A percentile compares a stretch with the other conserved stretches of the same genome.
Evolutionary conservation across 23 tunicate species (phyloP).

Genomic region (Ciona savignyi): DNA sequence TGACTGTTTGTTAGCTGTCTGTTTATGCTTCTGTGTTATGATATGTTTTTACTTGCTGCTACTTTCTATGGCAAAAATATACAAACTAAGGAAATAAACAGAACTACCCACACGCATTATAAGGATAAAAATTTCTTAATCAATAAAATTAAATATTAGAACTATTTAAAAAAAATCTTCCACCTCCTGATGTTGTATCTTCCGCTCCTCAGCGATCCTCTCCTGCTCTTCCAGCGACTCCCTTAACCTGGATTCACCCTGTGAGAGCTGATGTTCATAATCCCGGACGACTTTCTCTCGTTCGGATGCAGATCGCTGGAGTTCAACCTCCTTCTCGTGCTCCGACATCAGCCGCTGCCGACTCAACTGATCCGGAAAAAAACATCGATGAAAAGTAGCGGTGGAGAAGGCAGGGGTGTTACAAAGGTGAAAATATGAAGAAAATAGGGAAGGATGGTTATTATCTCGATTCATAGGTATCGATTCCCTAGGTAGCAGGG

Average conservation of each 20-base stretch:
- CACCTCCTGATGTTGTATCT: slow-evolving; percentile 68
- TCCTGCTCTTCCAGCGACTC: slow-evolving; percentile 74
- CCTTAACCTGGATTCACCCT: slow-evolving; percentile 40
- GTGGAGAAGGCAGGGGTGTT: too few relatives aligned
- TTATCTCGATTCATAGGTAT: too few relatives aligned
- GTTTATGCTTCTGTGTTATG: too few relatives aligned
- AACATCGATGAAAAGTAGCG: too few relatives aligned
- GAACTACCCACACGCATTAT: too few relatives aligned
- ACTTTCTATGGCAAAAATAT: not conserved
- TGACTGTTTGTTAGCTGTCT: too few relatives aligned
- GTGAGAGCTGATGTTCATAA: slow-evolving; percentile 57
- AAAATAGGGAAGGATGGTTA: too few relatives aligned
- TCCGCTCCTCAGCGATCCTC: slow-evolving; percentile 60
- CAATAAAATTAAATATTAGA: not conserved
- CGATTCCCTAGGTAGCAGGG: too few relatives aligned
- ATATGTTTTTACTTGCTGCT: too few relatives aligned
- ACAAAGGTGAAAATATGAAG: too few relatives aligned
- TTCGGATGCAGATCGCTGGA: slow-evolving; percentile 48
- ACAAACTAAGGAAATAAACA: not conserved
- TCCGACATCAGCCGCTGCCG: slow-evolving; percentile 36
- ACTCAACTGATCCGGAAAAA: too few relatives aligned
- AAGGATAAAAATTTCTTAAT: too few relatives aligned
- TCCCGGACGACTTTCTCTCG: slow-evolving; percentile 40
- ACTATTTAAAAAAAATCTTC: not conserved
- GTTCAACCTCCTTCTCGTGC: slow-evolving; percentile 33